These are phyloP conservation scores for Trisateles emortualis DNA, from an alignment of 2,888 invertebrate species.

Conservation along the genomic window DNA sequence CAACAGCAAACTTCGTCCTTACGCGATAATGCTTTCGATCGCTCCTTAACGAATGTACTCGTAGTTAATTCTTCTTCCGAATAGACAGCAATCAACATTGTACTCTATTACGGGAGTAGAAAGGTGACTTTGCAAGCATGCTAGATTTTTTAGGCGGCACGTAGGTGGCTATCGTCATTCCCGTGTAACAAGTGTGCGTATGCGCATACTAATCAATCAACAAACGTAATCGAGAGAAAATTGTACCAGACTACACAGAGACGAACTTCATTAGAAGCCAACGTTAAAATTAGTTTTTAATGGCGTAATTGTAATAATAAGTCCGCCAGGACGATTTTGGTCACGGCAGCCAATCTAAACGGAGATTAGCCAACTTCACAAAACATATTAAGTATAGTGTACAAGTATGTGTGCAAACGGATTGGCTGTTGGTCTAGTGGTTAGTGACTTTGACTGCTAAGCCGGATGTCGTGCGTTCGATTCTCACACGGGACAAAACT, in stretches of 20 bases:
- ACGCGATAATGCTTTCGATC: slow-evolving; percentile 74
- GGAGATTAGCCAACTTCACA: too few species aligned
- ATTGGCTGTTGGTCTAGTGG: too few species aligned
- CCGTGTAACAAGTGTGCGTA: slow-evolving; percentile 74
- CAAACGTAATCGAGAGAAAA: slow-evolving; percentile 84
- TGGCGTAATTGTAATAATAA: too few species aligned
- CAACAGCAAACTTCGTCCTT: slow-evolving; percentile 66
- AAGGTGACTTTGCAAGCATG: slow-evolving; percentile 43
- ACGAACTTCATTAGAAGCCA: slow-evolving; percentile 39
- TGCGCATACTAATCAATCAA: slow-evolving; percentile 74
- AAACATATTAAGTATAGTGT: background rate
- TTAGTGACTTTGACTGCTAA: too few species aligned
- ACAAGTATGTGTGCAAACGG: too few species aligned
- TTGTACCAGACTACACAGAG: slow-evolving; percentile 68
- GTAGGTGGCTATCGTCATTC: slow-evolving; percentile 76
- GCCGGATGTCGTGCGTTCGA: too few species aligned
- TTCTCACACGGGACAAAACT: too few species aligned
- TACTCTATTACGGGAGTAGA: slow-evolving; percentile 41
- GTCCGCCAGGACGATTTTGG: too few species aligned
- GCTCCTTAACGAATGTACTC: slow-evolving; percentile 65
- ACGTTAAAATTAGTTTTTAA: background rate
- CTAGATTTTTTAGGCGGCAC: slow-evolving; percentile 51
- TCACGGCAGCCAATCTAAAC: too few species aligned
- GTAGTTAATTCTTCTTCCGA: slow-evolving; percentile 58
- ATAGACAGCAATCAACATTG: slow-evolving; percentile 36